Conservation (phyloP, 2,113 vertebrate genomes). For the Marcusenius ussheri region DNA sequence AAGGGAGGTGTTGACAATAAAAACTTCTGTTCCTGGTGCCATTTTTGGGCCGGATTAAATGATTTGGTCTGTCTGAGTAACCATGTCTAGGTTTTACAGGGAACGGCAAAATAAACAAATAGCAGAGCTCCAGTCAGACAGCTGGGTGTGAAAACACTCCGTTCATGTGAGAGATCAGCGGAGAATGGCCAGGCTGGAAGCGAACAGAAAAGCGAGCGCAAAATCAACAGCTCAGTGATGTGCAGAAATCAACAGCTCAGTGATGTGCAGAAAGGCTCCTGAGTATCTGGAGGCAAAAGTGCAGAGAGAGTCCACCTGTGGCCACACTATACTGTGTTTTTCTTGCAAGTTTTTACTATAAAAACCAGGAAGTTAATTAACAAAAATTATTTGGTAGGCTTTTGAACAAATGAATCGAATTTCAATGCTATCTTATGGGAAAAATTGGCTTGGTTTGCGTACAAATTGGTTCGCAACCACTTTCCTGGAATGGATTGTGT, state of each 20-base stretch:
- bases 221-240: neutral
- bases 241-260: no score
- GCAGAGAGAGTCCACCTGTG: no score
- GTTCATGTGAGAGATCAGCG: neutral
- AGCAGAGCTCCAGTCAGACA: neutral
- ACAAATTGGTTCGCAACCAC: no score
- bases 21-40: neutral
- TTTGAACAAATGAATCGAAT: no score
- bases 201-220: neutral
- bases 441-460: no score
- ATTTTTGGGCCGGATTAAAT: neutral
- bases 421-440: no score
- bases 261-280: neutral
- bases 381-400: no score
- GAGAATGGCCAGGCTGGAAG: neutral
- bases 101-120: neutral
- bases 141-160: neutral
- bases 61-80: neutral
- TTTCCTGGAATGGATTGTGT: no score
- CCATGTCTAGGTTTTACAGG: neutral
- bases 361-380: no score
- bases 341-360: no score
- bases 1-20: neutral
- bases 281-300: neutral
- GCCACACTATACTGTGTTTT: no score